These are phyloP conservation scores for Melopsittacus undulatus DNA, from an alignment of 2,797 vertebrate genomes.

Conservation along the genomic window DNA sequence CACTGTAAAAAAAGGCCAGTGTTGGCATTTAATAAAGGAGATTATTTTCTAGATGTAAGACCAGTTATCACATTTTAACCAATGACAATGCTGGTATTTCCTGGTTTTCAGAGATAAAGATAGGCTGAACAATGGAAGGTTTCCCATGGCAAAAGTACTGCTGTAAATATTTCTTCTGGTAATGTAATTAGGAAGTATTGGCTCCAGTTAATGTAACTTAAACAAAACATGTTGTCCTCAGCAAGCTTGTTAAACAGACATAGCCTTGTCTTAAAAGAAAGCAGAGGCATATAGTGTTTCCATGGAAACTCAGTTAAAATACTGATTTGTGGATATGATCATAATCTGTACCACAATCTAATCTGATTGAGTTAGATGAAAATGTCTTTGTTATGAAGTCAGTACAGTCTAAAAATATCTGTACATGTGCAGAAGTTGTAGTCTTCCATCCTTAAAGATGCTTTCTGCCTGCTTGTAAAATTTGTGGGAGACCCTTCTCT, in stretches of 20 bases:
- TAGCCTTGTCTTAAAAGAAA: conserved; percentile 73
- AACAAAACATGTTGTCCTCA: conserved; percentile 79
- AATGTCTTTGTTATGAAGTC: conserved; percentile 68
- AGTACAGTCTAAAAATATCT: conserved; percentile 45
- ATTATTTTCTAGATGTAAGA: conserved; percentile 55
- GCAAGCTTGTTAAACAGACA: conserved; percentile 76
- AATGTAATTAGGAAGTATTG: conserved; percentile 83
- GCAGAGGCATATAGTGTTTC: conserved; percentile 65
- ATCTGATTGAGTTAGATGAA: conserved; percentile 75
- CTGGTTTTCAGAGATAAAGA: conserved; percentile 68
- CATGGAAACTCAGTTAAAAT: conserved; percentile 77
- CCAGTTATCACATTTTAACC: conserved; percentile 65
- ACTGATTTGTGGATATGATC: conserved; percentile 72
- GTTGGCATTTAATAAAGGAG: conserved; percentile 59
- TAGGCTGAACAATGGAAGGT: conserved; percentile 29
- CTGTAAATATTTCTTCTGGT: conserved; percentile 74
- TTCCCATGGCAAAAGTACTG: conserved; percentile 65
- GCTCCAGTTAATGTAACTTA: conserved; percentile 75
- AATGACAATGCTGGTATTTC: conserved; percentile 49
- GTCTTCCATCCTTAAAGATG: background rate
- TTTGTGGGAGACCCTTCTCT: background rate
- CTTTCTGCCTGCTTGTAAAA: conserved; percentile 15
- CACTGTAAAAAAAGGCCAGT: conserved; percentile 14
- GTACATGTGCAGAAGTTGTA: conserved; percentile 48
- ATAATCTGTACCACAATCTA: conserved; percentile 71